Evolutionary conservation across 2,888 invertebrate species (phyloP).

Genomic region (Sinotaia quadrata): DNA sequence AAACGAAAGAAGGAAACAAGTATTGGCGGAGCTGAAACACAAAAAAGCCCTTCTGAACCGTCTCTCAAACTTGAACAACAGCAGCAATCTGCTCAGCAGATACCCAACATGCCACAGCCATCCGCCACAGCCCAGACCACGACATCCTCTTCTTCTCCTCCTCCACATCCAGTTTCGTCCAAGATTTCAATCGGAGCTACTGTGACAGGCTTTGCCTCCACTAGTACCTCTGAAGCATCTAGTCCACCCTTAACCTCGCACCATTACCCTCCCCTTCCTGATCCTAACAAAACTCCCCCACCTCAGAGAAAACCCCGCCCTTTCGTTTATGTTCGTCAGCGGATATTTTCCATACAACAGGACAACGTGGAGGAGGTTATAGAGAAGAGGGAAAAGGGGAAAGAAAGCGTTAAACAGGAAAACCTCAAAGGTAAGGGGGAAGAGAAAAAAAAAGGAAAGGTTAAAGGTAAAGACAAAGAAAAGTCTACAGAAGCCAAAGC

Average conservation of each 20-base stretch:
- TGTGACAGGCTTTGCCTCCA: not conserved
- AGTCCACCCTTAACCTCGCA: conserved; percentile 28
- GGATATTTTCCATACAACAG: conserved; percentile 62
- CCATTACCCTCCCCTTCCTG: conserved; percentile 34
- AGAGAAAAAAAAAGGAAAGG: not conserved
- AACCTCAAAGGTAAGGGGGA: not conserved
- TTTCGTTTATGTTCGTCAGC: conserved; percentile 61
- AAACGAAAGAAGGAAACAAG: conserved; percentile 51
- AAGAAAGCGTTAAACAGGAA: conserved; percentile 7
- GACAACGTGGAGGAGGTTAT: conserved; percentile 47
- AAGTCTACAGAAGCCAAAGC: not conserved
- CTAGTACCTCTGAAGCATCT: not conserved
- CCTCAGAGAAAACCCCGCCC: conserved; percentile 52
- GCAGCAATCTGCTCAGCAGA: not conserved
- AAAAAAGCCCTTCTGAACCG: not conserved
- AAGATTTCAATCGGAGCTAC: not conserved
- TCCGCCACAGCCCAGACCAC: conserved; percentile 19
- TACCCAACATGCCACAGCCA: conserved; percentile 10
- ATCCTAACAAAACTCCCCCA: conserved; percentile 33
- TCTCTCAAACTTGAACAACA: not conserved
- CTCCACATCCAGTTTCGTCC: not conserved
- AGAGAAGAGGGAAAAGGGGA: conserved; percentile 33
- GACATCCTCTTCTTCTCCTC: conserved; percentile 31
- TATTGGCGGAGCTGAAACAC: not conserved
- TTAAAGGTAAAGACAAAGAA: not conserved